These are phyloP conservation scores for Allygus modestus DNA, from an alignment of 2,888 invertebrate genomes.

Conservation along the genomic window DNA sequence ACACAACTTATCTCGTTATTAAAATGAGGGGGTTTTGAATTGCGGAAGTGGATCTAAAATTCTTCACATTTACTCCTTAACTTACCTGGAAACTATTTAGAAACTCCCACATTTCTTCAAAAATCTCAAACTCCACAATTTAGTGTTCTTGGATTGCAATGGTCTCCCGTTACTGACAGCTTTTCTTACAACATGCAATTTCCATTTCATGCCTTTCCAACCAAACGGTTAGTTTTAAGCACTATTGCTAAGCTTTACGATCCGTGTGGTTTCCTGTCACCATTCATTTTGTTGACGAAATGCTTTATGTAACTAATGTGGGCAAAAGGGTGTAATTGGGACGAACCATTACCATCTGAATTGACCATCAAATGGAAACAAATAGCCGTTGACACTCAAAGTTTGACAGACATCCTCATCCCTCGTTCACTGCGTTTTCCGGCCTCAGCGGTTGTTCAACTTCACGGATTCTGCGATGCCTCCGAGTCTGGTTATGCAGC, in stretches of 20 bases:
- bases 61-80: not conserved
- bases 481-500: constrained; percentile 52
- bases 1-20: constrained; percentile 28
- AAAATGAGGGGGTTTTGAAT: constrained; percentile 26
- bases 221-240: not conserved
- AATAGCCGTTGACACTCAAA: not conserved
- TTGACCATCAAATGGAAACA: not conserved
- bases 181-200: constrained; percentile 7
- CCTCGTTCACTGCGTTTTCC: not conserved
- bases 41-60: constrained; percentile 21
- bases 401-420: not conserved
- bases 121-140: constrained; percentile 2
- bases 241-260: constrained; percentile 26
- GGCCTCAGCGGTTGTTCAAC: not conserved
- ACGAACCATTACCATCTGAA: constrained; percentile 30
- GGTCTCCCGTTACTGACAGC: constrained; percentile 23
- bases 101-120: constrained; percentile 23
- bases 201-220: not conserved
- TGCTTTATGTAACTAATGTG: constrained; percentile 55
- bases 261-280: constrained; percentile 30
- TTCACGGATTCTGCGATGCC: constrained; percentile 57
- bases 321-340: constrained; percentile 39
- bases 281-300: constrained; percentile 39
- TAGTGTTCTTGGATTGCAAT: not conserved
- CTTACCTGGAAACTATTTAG: not conserved